Evolutionary conservation across 2,888 invertebrate species (phyloP).

Genomic region (Pammene aurita): DNA sequence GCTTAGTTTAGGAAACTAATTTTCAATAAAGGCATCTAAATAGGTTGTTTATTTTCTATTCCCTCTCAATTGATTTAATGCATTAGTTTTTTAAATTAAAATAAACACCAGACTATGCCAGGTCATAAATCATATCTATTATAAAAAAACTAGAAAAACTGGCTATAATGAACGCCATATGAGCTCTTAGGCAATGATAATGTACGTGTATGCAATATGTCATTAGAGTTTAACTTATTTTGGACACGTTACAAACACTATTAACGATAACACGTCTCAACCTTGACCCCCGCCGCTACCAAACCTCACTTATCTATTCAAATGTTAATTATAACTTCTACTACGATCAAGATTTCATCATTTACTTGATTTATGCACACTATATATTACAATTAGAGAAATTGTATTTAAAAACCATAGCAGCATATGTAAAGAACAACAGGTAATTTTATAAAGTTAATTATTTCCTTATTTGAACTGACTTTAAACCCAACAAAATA

Average conservation of each 20-base stretch:
- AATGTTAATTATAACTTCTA: slow-evolving; percentile 14
- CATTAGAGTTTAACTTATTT: slow-evolving; percentile 1
- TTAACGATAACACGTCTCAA: slow-evolving; percentile 20
- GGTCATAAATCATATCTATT: too few species aligned
- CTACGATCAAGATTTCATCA: slow-evolving; percentile 17
- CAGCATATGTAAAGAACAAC: slow-evolving; percentile 1
- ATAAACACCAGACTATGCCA: too few species aligned
- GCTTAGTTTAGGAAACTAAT: neutral
- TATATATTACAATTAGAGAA: slow-evolving; percentile 8
- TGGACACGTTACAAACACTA: slow-evolving; percentile 10
- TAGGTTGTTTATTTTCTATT: too few species aligned
- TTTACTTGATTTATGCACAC: slow-evolving; percentile 6
- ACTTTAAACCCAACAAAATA: neutral
- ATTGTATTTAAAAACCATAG: neutral
- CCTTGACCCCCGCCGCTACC: slow-evolving; percentile 31
- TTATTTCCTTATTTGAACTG: slow-evolving; percentile 6
- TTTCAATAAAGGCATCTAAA: too few species aligned
- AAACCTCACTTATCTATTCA: slow-evolving; percentile 26
- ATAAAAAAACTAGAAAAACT: too few species aligned
- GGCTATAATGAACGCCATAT: neutral
- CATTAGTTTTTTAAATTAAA: too few species aligned
- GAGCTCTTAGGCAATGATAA: slow-evolving; percentile 3
- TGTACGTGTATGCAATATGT: neutral
- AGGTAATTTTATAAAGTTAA: neutral
- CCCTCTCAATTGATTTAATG: too few species aligned